A percentile compares a stretch with the other conserved stretches of the same genome.
Conservation (phyloP, 2,797 vertebrate genomes). For the Gymnoscopelus microlampas region DNA sequence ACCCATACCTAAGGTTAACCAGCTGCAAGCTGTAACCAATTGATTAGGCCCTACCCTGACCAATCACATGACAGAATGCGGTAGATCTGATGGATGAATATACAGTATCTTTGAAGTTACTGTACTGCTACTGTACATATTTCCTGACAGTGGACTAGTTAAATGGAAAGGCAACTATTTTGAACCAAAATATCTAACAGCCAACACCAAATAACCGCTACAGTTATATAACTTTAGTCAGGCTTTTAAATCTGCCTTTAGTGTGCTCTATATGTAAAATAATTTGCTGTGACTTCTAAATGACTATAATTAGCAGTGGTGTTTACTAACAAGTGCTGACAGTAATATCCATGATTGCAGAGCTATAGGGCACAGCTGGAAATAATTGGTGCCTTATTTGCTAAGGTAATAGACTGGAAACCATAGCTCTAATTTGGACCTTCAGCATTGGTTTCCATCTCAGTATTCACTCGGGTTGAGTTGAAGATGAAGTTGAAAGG, state of each 20-base stretch:
- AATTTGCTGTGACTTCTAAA: slow-evolving; percentile 32
- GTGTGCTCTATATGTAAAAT: slow-evolving; percentile 17
- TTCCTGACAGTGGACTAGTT: background rate
- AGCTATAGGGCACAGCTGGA: slow-evolving; percentile 24
- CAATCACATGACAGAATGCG: too few species aligned
- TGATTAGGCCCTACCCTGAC: too few species aligned
- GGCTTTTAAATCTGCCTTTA: background rate
- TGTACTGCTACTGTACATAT: background rate
- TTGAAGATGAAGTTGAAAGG: slow-evolving; percentile 42
- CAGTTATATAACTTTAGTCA: slow-evolving; percentile 2
- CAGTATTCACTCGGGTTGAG: slow-evolving; percentile 21
- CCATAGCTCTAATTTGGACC: slow-evolving; percentile 11
- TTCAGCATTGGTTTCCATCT: slow-evolving; percentile 31
- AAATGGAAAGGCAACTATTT: background rate
- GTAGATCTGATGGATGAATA: too few species aligned
- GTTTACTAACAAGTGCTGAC: slow-evolving; percentile 45
- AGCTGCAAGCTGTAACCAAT: too few species aligned
- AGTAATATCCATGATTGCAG: slow-evolving; percentile 20
- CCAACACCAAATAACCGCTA: background rate
- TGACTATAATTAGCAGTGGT: slow-evolving; percentile 40
- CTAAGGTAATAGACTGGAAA: slow-evolving; percentile 19
- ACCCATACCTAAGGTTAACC: too few species aligned
- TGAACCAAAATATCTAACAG: background rate
- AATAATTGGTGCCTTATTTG: slow-evolving; percentile 43
- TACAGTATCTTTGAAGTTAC: too few species aligned